phyloP scores from a whole-genome alignment of 2,113 vertebrate genomes.

The Arothron firmamentum region DNA sequence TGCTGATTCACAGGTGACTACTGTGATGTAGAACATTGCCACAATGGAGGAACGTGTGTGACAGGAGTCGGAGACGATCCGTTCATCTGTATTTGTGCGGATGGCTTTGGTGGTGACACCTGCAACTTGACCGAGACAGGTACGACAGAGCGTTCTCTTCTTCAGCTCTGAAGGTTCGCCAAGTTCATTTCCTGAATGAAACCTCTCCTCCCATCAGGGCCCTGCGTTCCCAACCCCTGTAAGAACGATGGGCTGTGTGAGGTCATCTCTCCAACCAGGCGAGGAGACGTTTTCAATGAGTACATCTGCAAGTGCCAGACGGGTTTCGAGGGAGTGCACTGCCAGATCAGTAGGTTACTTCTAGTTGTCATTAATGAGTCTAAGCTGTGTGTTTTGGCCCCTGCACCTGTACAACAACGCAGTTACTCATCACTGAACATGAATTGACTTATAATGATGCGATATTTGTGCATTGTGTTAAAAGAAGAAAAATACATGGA shows the following conservation, averaged over 20 bases:
- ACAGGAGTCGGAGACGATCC: constrained; percentile 73
- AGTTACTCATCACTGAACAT: background rate
- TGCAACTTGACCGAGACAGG: constrained; percentile 88
- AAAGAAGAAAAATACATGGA: background rate
- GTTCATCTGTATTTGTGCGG: constrained; percentile 86
- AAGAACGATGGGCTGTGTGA: constrained; percentile 80
- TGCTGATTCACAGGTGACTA: constrained; percentile 77
- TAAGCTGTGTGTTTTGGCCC: too few relatives aligned
- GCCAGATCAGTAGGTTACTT: constrained; percentile 83
- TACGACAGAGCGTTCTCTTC: constrained; percentile 43
- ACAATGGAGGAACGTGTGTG: constrained; percentile 89
- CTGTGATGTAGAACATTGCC: constrained; percentile 84
- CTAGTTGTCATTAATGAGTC: background rate
- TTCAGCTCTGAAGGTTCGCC: background rate
- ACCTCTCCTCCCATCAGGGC: constrained; percentile 68
- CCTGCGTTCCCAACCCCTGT: constrained; percentile 89
- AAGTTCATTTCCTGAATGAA: background rate
- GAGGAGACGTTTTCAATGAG: constrained; percentile 85
- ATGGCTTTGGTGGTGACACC: constrained; percentile 83
- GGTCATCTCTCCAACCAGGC: constrained; percentile 62
- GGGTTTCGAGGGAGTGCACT: constrained; percentile 83
- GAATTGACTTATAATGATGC: too few relatives aligned
- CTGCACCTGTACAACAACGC: too few relatives aligned
- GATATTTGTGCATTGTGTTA: background rate
- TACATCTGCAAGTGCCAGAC: constrained; percentile 85